A percentile compares a stretch with the other conserved stretches of the same genome.
phyloP scores from a whole-genome alignment of 35 echinoderm and acorn worm genomes.

The Eucidaris tribuloides region DNA sequence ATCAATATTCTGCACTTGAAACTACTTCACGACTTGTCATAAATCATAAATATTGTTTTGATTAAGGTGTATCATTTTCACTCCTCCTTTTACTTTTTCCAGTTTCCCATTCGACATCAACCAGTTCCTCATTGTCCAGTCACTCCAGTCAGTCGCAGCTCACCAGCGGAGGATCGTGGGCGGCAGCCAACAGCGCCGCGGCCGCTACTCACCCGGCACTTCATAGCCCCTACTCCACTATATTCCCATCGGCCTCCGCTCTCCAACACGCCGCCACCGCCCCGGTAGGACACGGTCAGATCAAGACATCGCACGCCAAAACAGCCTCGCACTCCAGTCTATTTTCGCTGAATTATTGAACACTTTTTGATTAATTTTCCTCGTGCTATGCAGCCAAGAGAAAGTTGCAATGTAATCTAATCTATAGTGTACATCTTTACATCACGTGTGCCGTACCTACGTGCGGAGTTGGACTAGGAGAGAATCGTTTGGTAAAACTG shows the following conservation, averaged over 20 bases:
- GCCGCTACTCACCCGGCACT: slow-evolving; percentile 61
- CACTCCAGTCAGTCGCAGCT: neutral
- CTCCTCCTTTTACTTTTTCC: no score
- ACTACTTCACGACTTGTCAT: no score
- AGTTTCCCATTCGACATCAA: slow-evolving; percentile 15
- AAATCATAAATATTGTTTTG: no score
- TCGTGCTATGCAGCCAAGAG: no score
- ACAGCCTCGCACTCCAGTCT: slow-evolving; percentile 68
- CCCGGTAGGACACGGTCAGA: slow-evolving; percentile 50
- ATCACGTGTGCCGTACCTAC: no score
- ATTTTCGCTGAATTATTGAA: slow-evolving; percentile 91
- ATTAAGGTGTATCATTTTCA: no score
- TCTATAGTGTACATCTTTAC: no score
- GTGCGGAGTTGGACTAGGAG: no score
- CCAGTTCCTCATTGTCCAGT: neutral
- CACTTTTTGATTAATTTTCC: no score
- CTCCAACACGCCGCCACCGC: slow-evolving; percentile 56
- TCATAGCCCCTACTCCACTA: slow-evolving; percentile 83
- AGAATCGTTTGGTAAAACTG: no score
- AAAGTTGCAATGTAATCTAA: no score
- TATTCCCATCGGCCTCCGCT: slow-evolving; percentile 70
- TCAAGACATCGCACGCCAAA: slow-evolving; percentile 91
- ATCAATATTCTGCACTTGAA: no score
- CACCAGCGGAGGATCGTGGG: slow-evolving; percentile 4
- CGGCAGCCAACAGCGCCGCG: neutral